Evolutionary conservation across 2,888 invertebrate genomes (phyloP).

Genomic region (Hetaerina titia): DNA sequence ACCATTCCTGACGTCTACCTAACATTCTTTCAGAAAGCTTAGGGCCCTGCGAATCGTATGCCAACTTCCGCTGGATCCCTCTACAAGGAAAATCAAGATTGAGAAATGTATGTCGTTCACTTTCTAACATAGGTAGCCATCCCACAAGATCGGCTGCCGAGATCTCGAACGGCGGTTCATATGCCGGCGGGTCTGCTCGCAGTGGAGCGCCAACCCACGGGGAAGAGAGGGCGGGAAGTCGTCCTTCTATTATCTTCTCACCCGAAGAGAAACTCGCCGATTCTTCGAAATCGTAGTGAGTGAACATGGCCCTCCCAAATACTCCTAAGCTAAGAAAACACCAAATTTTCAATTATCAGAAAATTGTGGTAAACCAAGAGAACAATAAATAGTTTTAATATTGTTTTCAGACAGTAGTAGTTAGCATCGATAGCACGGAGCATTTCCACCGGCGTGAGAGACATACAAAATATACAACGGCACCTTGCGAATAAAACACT

Average conservation of each 20-base stretch:
- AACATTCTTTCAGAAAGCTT: slow-evolving; percentile 4
- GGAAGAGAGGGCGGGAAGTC: too few relatives aligned
- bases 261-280: background rate
- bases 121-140: slow-evolving; percentile 28
- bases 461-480: too few relatives aligned
- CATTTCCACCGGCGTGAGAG: too few relatives aligned
- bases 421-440: too few relatives aligned
- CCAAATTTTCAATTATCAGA: too few relatives aligned
- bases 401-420: too few relatives aligned
- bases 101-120: slow-evolving; percentile 64
- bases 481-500: too few relatives aligned
- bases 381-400: too few relatives aligned
- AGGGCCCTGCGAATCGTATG: slow-evolving; percentile 22
- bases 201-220: too few relatives aligned
- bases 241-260: too few relatives aligned
- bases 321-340: too few relatives aligned
- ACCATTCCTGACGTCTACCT: background rate
- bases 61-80: slow-evolving; percentile 20
- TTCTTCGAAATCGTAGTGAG: background rate
- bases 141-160: slow-evolving; percentile 30
- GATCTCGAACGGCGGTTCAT: background rate
- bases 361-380: too few relatives aligned
- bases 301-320: background rate
- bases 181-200: background rate
- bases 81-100: slow-evolving; percentile 48